These are phyloP conservation scores for Hippasteria phrygiana DNA, from an alignment of 53 echinoderm and acorn worm genomes.

Conservation along the genomic window DNA sequence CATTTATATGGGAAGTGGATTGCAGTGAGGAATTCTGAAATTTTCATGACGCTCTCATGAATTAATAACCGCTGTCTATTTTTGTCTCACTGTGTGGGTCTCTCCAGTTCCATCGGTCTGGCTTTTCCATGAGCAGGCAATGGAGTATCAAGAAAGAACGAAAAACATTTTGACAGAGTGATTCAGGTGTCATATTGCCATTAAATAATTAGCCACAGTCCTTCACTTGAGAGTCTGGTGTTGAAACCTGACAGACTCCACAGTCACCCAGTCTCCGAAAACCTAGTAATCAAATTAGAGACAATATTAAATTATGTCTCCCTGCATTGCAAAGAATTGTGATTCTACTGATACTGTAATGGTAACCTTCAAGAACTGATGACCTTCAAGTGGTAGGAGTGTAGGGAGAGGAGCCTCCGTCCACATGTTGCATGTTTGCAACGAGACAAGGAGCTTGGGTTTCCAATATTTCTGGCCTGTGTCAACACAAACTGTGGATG, in stretches of 20 bases:
- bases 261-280: neutral
- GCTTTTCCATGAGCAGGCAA: neutral
- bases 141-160: neutral
- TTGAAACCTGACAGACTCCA: neutral
- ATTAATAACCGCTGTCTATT: neutral
- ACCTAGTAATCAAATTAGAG: slow-evolving; percentile 34
- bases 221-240: neutral
- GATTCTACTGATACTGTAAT: neutral
- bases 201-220: slow-evolving; percentile 40
- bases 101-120: no score
- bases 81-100: no score
- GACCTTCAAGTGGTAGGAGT: neutral
- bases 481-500: neutral
- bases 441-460: slow-evolving; percentile 13
- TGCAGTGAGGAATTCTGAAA: no score
- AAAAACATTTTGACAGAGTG: neutral
- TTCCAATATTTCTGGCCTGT: slow-evolving; percentile 23
- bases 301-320: slow-evolving; percentile 10
- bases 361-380: neutral
- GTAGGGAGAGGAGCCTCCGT: neutral
- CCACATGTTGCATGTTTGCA: neutral
- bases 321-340: neutral
- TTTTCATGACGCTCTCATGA: no score
- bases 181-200: neutral
- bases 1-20: no score